Evolutionary conservation across 2,888 invertebrate genomes (phyloP).

Genomic region (Periphyllus acericola): DNA sequence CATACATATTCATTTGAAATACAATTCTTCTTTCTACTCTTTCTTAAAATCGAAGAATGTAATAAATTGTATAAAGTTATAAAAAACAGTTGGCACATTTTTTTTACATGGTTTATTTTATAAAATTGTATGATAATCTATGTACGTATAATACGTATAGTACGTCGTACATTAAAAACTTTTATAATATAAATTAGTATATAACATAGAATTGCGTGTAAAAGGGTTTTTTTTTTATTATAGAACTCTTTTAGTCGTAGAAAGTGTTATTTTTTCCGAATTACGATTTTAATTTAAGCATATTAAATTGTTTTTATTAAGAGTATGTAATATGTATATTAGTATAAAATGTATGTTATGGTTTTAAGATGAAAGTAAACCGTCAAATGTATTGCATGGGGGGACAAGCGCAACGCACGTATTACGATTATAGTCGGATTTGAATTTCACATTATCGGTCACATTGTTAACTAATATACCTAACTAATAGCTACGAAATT

Average conservation of each 20-base stretch:
- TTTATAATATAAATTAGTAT: too few relatives aligned
- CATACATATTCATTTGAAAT: not conserved
- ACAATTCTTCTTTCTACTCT: not conserved
- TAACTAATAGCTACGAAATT: constrained; percentile 32
- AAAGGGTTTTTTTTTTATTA: too few relatives aligned
- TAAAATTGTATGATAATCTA: too few relatives aligned
- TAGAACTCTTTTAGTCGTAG: not conserved
- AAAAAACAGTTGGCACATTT: too few relatives aligned
- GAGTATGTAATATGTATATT: not conserved
- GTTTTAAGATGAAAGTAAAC: constrained; percentile 36
- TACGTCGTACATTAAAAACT: too few relatives aligned
- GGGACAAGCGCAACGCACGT: constrained; percentile 33
- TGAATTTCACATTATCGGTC: constrained; percentile 18
- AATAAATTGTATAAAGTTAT: too few relatives aligned
- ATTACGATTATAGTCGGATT: constrained; percentile 27
- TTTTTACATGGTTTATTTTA: too few relatives aligned
- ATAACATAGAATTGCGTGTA: too few relatives aligned
- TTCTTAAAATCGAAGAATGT: too few relatives aligned
- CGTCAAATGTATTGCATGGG: not conserved
- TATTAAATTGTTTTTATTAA: not conserved
- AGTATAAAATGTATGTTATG: not conserved
- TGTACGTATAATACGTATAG: too few relatives aligned
- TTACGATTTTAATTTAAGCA: not conserved
- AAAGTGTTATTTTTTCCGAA: not conserved
- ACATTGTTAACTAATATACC: constrained; percentile 3